A percentile compares a stretch with the other conserved stretches of the same genome.
phyloP scores from a whole-genome alignment of 2,888 invertebrate genomes.

The Formica aserva region DNA sequence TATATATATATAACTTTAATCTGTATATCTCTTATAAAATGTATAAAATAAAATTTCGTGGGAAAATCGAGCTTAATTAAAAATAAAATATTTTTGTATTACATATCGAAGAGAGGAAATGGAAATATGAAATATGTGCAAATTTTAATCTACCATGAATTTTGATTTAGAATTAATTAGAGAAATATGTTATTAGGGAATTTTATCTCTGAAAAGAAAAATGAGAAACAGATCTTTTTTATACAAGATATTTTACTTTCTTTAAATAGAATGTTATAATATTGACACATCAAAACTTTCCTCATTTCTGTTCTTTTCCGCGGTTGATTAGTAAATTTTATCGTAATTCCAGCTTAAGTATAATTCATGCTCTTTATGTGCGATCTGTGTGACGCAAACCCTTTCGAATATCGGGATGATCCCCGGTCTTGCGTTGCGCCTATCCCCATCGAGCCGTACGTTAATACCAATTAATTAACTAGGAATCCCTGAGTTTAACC shows the following conservation, averaged over 20 bases:
- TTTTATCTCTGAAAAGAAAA: neutral
- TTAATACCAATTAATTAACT: slow-evolving; percentile 76
- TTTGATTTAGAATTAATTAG: neutral
- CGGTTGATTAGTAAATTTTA: neutral
- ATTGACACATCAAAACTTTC: neutral
- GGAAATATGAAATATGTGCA: neutral
- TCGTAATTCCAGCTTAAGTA: neutral
- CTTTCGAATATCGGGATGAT: slow-evolving; percentile 57
- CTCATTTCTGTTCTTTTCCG: neutral
- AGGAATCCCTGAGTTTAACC: slow-evolving; percentile 73
- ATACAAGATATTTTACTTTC: neutral
- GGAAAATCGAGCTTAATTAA: neutral
- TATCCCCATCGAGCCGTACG: slow-evolving; percentile 56
- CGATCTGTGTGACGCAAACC: slow-evolving; percentile 25
- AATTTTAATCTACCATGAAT: neutral
- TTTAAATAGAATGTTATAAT: neutral
- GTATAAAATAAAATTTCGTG: neutral
- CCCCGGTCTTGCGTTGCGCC: slow-evolving; percentile 22
- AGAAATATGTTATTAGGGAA: neutral
- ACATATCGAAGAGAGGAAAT: neutral
- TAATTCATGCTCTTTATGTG: slow-evolving; percentile 13
- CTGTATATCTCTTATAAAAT: neutral
- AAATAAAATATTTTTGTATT: neutral
- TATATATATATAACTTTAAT: neutral
- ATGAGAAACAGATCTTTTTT: neutral